Percentiles rank a stretch among this genome's conserved stretches.
phyloP scores from a whole-genome alignment of 2,888 invertebrate genomes.

The Cancer borealis region DNA sequence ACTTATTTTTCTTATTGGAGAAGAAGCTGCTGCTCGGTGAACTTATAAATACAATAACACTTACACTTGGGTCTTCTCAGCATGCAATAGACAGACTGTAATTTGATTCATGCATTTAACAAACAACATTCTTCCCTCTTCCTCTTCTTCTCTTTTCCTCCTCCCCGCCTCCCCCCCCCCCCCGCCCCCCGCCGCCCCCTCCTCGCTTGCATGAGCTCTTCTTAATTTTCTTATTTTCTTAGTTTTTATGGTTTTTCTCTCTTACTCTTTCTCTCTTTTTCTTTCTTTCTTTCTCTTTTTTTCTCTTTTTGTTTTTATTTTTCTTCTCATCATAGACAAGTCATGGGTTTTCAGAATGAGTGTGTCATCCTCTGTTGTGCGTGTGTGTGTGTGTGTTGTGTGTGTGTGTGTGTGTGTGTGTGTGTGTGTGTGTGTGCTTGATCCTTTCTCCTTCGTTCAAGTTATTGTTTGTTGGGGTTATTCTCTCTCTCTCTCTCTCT shows the following conservation, averaged over 20 bases:
- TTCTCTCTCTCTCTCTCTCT: background rate
- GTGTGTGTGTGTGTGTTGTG: constrained; percentile 48
- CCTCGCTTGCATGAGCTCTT: too few relatives aligned
- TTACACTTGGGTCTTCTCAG: too few relatives aligned
- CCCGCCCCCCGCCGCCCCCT: too few relatives aligned
- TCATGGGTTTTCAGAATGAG: background rate
- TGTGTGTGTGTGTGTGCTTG: constrained; percentile 14
- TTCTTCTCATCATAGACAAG: background rate
- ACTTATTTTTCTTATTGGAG: too few relatives aligned
- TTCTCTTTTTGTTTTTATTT: constrained; percentile 33
- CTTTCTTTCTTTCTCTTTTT: constrained; percentile 43
- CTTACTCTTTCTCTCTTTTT: constrained; percentile 37
- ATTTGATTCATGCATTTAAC: too few relatives aligned
- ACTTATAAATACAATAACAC: too few relatives aligned
- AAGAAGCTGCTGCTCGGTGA: too few relatives aligned
- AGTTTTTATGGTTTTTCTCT: background rate
- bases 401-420: constrained; percentile 23
- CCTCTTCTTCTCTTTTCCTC: too few relatives aligned
- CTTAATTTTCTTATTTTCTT: background rate
- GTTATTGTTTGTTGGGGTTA: background rate
- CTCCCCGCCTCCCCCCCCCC: too few relatives aligned
- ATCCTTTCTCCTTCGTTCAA: background rate
- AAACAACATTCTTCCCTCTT: too few relatives aligned
- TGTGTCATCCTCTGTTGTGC: background rate
- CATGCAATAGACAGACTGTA: too few relatives aligned